A percentile compares a stretch with the other conserved stretches of the same genome.
phyloP scores from a whole-genome alignment of 30 jellyfish, hydroid and myxozoan genomes.

The Aurelia sp. region DNA sequence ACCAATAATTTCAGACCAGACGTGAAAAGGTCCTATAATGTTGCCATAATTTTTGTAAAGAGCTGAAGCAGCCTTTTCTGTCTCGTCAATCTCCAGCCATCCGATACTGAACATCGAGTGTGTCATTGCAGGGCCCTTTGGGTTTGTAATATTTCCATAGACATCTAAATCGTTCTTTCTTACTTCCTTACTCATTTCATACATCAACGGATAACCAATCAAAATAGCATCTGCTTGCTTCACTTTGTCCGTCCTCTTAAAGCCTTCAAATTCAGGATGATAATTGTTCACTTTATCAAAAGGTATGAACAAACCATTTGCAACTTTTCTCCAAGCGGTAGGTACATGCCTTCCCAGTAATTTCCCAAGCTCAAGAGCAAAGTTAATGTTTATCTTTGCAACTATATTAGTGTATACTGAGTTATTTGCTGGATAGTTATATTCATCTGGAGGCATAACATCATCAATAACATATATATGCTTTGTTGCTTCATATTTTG shows the following conservation, averaged over 20 bases:
- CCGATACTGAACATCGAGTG: slow-evolving; percentile 84
- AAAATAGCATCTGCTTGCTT: slow-evolving; percentile 82
- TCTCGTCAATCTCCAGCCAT: slow-evolving; percentile 68
- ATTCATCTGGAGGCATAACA: slow-evolving; percentile 87
- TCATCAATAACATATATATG: slow-evolving; percentile 63
- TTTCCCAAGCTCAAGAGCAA: slow-evolving; percentile 61
- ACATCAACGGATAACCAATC: slow-evolving; percentile 69
- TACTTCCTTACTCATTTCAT: slow-evolving; percentile 29
- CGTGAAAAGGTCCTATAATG: slow-evolving; percentile 57
- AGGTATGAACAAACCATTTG: slow-evolving; percentile 46
- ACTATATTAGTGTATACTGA: slow-evolving; percentile 71
- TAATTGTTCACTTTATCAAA: slow-evolving; percentile 42
- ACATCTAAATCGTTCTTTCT: slow-evolving; percentile 37
- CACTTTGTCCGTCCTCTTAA: slow-evolving; percentile 48
- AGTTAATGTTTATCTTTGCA: slow-evolving; percentile 56
- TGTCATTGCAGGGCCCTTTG: slow-evolving; percentile 88
- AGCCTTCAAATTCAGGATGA: slow-evolving; percentile 85
- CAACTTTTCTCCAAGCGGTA: slow-evolving; percentile 46
- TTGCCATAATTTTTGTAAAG: slow-evolving; percentile 50
- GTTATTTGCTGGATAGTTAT: slow-evolving; percentile 73
- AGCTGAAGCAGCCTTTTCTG: slow-evolving; percentile 50
- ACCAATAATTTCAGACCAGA: slow-evolving; percentile 74
- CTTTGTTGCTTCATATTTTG: slow-evolving; percentile 1
- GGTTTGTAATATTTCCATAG: slow-evolving; percentile 54
- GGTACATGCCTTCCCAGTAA: slow-evolving; percentile 28